Evolutionary conservation across 2,113 vertebrate species (phyloP).

Genomic region (Brienomyrus brachyistius): DNA sequence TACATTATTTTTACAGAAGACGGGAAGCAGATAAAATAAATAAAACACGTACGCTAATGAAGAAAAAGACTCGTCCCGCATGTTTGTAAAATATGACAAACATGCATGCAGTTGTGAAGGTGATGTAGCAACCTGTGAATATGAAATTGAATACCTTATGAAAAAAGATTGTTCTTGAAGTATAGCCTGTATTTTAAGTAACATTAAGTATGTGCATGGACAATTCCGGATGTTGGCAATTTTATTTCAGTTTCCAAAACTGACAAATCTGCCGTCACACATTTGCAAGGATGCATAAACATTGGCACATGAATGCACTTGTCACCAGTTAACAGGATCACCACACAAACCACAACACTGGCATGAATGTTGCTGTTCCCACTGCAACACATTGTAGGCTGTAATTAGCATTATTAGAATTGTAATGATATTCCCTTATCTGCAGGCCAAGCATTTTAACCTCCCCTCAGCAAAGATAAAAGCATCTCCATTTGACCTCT

Average conservation of each 20-base stretch:
- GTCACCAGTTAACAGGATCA: background rate
- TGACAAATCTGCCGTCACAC: background rate
- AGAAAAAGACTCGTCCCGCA: background rate
- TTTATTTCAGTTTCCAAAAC: background rate
- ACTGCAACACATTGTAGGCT: background rate
- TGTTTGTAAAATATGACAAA: background rate
- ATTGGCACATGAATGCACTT: background rate
- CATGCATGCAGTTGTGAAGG: background rate
- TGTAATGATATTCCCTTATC: background rate
- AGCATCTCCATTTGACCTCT: background rate
- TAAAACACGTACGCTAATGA: background rate
- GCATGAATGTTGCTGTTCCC: background rate
- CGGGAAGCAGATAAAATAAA: background rate
- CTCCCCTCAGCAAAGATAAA: background rate
- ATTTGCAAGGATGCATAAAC: background rate
- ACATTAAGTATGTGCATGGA: background rate
- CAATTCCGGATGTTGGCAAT: background rate
- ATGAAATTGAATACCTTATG: background rate
- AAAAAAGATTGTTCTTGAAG: background rate
- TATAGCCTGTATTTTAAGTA: background rate
- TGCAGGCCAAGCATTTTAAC: background rate
- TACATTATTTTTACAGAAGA: background rate
- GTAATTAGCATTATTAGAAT: constrained; percentile 1
- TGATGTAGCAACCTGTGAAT: background rate
- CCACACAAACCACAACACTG: background rate